A percentile compares a stretch with the other conserved stretches of the same genome.
phyloP scores from a whole-genome alignment of 2,113 vertebrate species.

The Pseudonaja textilis region DNA sequence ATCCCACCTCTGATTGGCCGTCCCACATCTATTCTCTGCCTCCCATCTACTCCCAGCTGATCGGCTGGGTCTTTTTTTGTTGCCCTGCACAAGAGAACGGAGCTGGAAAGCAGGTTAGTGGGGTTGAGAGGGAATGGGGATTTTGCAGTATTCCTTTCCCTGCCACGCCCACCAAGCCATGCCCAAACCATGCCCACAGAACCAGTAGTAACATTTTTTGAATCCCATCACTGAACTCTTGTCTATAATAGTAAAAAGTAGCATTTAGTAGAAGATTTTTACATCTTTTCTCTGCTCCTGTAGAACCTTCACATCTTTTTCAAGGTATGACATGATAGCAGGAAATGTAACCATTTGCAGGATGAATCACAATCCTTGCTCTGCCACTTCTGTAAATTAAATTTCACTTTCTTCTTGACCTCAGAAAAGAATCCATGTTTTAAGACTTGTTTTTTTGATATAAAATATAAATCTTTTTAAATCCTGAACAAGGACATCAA shows the following conservation, averaged over 20 bases:
- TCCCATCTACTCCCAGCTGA: too few species aligned
- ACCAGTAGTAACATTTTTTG: too few species aligned
- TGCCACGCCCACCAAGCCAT: too few species aligned
- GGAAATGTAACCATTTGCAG: neutral
- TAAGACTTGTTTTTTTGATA: constrained; percentile 27
- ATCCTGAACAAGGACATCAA: constrained; percentile 11
- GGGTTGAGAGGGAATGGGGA: too few species aligned
- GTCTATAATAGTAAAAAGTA: neutral
- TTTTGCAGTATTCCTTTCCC: too few species aligned
- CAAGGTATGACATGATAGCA: neutral
- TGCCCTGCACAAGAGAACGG: too few species aligned
- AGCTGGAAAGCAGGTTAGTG: too few species aligned
- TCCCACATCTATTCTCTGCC: too few species aligned
- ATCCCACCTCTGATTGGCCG: too few species aligned
- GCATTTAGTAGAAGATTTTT: neutral
- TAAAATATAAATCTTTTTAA: constrained; percentile 19
- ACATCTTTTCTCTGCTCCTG: neutral
- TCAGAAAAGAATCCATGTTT: constrained; percentile 40
- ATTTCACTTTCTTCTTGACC: constrained; percentile 26
- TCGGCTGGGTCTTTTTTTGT: too few species aligned
- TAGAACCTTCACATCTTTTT: neutral
- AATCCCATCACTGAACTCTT: neutral
- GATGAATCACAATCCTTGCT: constrained; percentile 37
- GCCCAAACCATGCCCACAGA: too few species aligned
- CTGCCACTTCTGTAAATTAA: constrained; percentile 17